Percentiles rank a stretch among this genome's conserved stretches.
Evolutionary conservation across 2,113 vertebrate species (phyloP).

Genomic region (Jaculus jaculus): DNA sequence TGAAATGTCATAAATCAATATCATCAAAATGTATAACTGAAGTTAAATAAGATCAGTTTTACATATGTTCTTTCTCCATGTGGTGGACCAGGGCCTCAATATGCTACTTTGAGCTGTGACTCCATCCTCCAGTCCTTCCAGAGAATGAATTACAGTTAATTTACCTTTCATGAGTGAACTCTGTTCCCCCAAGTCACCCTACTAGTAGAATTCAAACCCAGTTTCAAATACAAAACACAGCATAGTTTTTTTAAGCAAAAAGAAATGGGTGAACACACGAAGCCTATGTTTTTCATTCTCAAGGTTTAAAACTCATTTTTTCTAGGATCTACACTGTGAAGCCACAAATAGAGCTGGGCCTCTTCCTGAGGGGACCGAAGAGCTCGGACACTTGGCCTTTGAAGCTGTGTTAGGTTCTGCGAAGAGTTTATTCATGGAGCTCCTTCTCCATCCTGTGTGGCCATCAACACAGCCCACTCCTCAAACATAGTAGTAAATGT

Average conservation of each 20-base stretch:
- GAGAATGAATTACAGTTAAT: background rate
- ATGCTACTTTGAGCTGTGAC: background rate
- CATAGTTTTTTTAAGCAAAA: background rate
- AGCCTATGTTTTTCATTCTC: background rate
- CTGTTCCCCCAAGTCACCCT: background rate
- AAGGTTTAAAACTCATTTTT: slow-evolving; percentile 21
- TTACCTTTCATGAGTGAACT: background rate
- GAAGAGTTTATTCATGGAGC: slow-evolving; percentile 4
- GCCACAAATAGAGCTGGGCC: too few species aligned
- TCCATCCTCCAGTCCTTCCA: background rate
- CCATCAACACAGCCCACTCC: background rate
- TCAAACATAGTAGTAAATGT: slow-evolving; percentile 32
- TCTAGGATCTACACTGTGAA: background rate
- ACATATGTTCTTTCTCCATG: background rate
- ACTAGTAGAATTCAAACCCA: background rate
- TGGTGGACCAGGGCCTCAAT: background rate
- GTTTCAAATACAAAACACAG: background rate
- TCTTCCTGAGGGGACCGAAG: background rate
- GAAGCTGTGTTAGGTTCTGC: background rate
- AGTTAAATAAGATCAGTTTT: slow-evolving; percentile 10
- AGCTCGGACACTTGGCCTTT: background rate
- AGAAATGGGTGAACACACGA: background rate
- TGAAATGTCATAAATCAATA: background rate
- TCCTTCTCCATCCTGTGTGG: background rate
- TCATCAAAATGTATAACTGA: background rate